Evolutionary conservation across 2,797 vertebrate genomes (phyloP), one percentile per base, ranked within the genome.

Genomic region (Lophotriccus pileatus): DNA sequence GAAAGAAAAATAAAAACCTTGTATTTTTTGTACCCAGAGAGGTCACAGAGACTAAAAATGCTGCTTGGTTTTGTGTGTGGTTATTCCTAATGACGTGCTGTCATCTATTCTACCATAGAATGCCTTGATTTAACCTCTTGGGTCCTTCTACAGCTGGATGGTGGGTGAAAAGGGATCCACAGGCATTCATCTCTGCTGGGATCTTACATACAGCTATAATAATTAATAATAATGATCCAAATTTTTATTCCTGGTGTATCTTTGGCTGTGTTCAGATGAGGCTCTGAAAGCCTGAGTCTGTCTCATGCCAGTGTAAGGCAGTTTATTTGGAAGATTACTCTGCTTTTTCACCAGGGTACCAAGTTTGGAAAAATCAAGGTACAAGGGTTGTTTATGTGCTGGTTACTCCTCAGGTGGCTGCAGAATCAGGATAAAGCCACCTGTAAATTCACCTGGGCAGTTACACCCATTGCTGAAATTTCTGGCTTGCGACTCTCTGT

Each of bases 361-460:
- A 13, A 11, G 27, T 75, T 60, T 50, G 46, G 46, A 62, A 55
- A 50, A 73, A 44, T 55, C 5, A 39, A 86, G 25, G 56, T 25
- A 17, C 13, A 22, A 52, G 19, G 3, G 1, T 44, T 44, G 18
- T 44, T 62, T 44, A n/a, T 30, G 14, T 24, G 8, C 12, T 30
- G 2, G 0, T 89, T 52, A 59, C 34, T 79, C 36, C n/a, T 84
- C 1, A 0, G 10, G 3, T 27, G 27, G 15, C 17, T 43, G 24
- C 56, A 66, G n/a, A 84, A 4, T 5, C 9, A 6, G 47, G 37
- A 32, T 30, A 79, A 92, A 87, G 20, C 21, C 27, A 39, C 43
- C 53, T n/a, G 4, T 58, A 24, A 89, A 55, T 75, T 84, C 20
- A 62, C 27, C 55, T 41, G n/a, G 27, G 14, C 8, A 12, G 14